phyloP scores from a whole-genome alignment of 2,888 invertebrate genomes.

The Trichopria drosophilae region DNA sequence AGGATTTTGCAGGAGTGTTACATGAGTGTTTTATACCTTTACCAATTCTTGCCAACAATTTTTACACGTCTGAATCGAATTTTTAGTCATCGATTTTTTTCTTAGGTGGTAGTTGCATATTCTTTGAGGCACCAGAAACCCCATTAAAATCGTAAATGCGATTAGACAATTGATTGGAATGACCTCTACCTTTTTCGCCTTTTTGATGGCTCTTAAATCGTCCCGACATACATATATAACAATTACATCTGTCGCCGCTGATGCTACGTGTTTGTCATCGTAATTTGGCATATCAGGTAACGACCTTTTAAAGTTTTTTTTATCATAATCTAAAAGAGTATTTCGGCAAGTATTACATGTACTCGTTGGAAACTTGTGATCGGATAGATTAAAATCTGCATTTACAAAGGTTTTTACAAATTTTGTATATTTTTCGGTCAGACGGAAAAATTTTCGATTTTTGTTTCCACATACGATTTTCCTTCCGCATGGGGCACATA shows the following conservation, averaged over 20 bases:
- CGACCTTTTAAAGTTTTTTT: background rate
- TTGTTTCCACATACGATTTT: background rate
- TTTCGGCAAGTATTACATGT: background rate
- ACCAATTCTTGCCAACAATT: background rate
- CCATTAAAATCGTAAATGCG: too few species aligned
- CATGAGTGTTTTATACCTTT: slow-evolving; percentile 1
- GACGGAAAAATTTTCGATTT: background rate
- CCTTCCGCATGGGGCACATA: background rate
- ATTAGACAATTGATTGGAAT: too few species aligned
- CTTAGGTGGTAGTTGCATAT: background rate
- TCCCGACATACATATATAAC: background rate
- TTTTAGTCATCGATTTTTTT: background rate
- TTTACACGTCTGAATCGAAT: background rate
- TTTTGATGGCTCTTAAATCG: too few species aligned
- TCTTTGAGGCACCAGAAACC: background rate
- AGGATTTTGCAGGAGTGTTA: background rate
- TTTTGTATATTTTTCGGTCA: background rate
- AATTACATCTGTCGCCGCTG: background rate
- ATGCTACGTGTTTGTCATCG: background rate
- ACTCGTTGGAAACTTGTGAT: background rate
- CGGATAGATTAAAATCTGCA: background rate
- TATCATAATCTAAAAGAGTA: background rate
- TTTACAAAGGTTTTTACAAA: background rate
- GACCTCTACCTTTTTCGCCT: too few species aligned
- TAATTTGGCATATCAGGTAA: background rate